These are phyloP conservation scores for Adelosebastes latens DNA, from an alignment of 2,797 vertebrate genomes.

Conservation along the genomic window DNA sequence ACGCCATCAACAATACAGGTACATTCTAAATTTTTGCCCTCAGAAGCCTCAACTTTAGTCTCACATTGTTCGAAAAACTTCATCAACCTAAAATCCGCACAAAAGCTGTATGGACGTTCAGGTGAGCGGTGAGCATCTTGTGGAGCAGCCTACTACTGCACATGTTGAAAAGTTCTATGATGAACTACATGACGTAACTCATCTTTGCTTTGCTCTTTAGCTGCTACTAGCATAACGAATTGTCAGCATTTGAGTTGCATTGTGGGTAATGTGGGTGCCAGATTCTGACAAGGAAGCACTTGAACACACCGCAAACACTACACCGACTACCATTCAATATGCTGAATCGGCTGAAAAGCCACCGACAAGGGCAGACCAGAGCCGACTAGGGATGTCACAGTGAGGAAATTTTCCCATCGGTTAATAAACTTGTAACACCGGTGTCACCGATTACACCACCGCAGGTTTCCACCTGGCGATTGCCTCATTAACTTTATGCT, in stretches of 20 bases:
- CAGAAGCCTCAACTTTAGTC: not conserved
- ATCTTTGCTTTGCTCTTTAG: no score
- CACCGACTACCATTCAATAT: not conserved
- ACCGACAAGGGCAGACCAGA: no score
- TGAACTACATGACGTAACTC: not conserved
- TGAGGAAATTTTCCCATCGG: no score
- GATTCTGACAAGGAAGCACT: not conserved
- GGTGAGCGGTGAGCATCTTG: no score
- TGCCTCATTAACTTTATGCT: no score
- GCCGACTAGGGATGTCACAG: no score
- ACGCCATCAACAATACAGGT: slow-evolving; percentile 92
- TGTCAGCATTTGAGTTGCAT: not conserved
- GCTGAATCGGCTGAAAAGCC: no score
- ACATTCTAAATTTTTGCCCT: slow-evolving; percentile 21
- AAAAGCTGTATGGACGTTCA: not conserved
- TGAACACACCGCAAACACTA: not conserved
- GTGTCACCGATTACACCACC: no score
- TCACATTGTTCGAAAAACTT: not conserved
- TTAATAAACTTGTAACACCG: no score
- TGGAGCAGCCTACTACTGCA: no score
- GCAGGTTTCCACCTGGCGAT: no score
- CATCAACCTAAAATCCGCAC: not conserved
- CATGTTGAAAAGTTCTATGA: no score
- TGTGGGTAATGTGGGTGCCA: not conserved
- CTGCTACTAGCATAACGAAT: not conserved